Percentiles rank a stretch among this genome's conserved stretches.
Evolutionary conservation across 2,888 invertebrate species (phyloP).

Genomic region (Sabatieria punctata): DNA sequence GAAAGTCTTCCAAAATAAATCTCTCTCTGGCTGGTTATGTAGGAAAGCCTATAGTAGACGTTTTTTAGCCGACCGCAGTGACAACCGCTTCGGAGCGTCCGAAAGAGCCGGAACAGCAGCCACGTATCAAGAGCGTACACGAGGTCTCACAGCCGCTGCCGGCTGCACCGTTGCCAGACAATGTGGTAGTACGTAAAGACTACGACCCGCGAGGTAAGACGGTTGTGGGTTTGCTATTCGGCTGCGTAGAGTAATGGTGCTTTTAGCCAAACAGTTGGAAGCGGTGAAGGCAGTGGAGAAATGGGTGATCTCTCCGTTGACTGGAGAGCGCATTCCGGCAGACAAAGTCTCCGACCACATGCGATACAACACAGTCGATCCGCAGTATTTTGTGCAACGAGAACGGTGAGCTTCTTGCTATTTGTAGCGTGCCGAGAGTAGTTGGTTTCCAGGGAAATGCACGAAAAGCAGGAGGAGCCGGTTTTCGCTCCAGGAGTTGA

Average conservation of each 20-base stretch:
- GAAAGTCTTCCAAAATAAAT: no score
- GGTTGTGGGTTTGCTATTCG: not conserved
- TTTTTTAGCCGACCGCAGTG: no score
- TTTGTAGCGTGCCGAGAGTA: not conserved
- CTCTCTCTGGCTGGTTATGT: no score
- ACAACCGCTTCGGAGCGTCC: no score
- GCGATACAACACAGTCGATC: slow-evolving; percentile 47
- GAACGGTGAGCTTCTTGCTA: slow-evolving; percentile 21
- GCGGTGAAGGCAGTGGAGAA: slow-evolving; percentile 31
- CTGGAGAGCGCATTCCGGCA: slow-evolving; percentile 89
- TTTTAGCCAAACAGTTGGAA: not conserved
- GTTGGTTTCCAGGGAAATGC: slow-evolving; percentile 34
- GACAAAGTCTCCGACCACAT: slow-evolving; percentile 95
- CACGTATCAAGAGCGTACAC: slow-evolving; percentile 11
- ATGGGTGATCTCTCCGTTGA: slow-evolving; percentile 91
- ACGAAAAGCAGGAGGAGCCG: slow-evolving; percentile 75
- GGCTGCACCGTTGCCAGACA: slow-evolving; percentile 68
- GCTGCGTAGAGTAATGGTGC: not conserved
- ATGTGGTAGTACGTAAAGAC: slow-evolving; percentile 79
- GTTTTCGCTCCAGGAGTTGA: slow-evolving; percentile 63
- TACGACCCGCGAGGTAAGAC: slow-evolving; percentile 65
- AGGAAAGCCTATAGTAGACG: no score
- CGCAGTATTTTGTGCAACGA: slow-evolving; percentile 18
- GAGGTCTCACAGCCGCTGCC: slow-evolving; percentile 36
- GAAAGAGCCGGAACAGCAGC: no score